Evolutionary conservation across 2,797 vertebrate genomes (phyloP), one percentile per base, ranked within the genome.

Genomic region (Falco columbarius): DNA sequence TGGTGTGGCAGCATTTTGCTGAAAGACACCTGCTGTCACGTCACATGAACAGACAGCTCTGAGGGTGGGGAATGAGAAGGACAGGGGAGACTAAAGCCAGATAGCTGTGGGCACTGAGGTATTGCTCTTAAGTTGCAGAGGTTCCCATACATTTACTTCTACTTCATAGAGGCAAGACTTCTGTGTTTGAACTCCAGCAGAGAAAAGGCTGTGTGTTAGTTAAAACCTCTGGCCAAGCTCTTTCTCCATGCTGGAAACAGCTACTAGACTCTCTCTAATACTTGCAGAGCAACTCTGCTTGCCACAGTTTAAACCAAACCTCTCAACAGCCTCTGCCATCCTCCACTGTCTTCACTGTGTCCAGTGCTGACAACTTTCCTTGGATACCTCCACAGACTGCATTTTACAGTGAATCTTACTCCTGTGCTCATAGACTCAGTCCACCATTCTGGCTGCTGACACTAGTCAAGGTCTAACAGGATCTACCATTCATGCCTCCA

Each of bases 391-490:
- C 75, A 51, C 42, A 91, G 51, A 47, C 56, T 47, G n/a, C 24
- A 46, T 47, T 44, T 46, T 18, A 75, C 86, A 62, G 63, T 17
- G 58, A 70, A 94, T 86, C 77, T 86, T 49, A 51, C 58, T 62
- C 51, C 38, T 19, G 19, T 71, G 17, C 81, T 81, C 32, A 46
- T 22, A 19, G 9, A 51, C 72, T 91, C 72, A 19, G 89, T 65
- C n/a, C 30, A 62, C n/a, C 7, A 6, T 51, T 91, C 91, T 74
- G 79, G 52, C 32, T 74, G 79, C 70, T 81, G 86, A 80, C 75
- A 76, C 47, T 66, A 73, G 40, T 80, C 67, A 89, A 54, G 75
- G 74, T 82, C 81, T 94, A 82, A 86, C 58, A 88, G 56, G 77
- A 91, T 59, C 87, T 89, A 66, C 59, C 38, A 75, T 93, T 86